Base-by-base conservation (phyloP, 1,140 invertebrate species). In the Sycophaga agraensis region DNA sequence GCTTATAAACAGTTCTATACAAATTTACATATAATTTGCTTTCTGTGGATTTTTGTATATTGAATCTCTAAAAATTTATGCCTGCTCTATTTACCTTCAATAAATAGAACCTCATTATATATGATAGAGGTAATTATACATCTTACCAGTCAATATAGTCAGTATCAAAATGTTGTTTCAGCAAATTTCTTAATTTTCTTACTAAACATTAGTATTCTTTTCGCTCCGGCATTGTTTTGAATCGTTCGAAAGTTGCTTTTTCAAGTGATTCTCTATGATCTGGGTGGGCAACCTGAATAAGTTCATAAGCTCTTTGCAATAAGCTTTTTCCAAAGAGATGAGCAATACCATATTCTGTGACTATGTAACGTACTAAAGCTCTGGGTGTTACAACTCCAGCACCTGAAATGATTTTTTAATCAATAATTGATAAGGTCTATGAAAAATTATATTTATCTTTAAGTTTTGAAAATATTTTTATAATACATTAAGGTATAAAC, bases 281-380 rank as follows among this genome's bases (percentile, higher is more conserved):
- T 0, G 96, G 96, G 82, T 97, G 94, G 1, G 96, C 88, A 31
- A 98, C 88, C 45, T 92, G 84, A 67, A 98, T 97, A 0, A 98
- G 84, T 63, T 89, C 94, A 75, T 95, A 88, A 2, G 95, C 94
- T 65, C 96, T 79, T 76, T 98, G 95, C 14, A 94, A 84, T 7
- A 97, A 81, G 49, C 87, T 90, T 75, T 94, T 96, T n/a, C 95
- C 96, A 77, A 97, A 98, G 2, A 98, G 77, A 62, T 88, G 86
- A 0, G 95, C 94, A 65, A 97, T 94, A 37, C 96, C 96, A 69
- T 92, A 86, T 76, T 98, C 96, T 0, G 96, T 98, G 0, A 97
- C 94, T 4, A 98, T 86, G 74, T 98, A 98, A 69, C 96, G 91
- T 4, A 93, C 92, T 70, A 97, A 92, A 2, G 93, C 94, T 70